Percentiles rank a stretch among this genome's conserved stretches.
These are phyloP conservation scores for Tauraco hartlaubi DNA, from an alignment of 2,797 vertebrate species.

Conservation along the genomic window DNA sequence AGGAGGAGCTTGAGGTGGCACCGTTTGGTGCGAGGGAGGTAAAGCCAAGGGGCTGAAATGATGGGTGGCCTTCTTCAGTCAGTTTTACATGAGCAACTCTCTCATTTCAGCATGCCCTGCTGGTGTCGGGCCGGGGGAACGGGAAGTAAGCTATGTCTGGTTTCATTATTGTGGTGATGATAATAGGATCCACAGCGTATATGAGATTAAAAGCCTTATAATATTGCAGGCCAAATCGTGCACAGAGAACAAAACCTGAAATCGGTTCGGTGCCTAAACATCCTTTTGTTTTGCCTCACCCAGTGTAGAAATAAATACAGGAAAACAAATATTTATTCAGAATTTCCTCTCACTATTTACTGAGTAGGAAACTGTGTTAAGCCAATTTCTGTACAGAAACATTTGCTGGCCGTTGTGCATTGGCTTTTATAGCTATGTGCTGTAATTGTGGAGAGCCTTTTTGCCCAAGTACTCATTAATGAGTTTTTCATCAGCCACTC, in stretches of 20 bases:
- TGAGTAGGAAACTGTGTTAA: not conserved
- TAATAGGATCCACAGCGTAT: not conserved
- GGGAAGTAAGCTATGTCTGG: conserved; percentile 76
- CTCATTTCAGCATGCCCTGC: conserved; percentile 46
- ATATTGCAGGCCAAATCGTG: not conserved
- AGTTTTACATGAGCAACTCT: conserved; percentile 50
- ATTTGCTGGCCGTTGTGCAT: not conserved
- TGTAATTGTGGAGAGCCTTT: conserved; percentile 9
- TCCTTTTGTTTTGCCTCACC: conserved; percentile 64
- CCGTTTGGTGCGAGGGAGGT: fast-evolving
- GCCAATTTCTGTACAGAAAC: not conserved
- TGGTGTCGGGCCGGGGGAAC: conserved; percentile 40
- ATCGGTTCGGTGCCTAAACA: conserved; percentile 51
- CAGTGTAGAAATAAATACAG: conserved; percentile 61
- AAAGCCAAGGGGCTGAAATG: not conserved
- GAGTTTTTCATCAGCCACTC: not conserved
- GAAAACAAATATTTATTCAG: conserved; percentile 66
- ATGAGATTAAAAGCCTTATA: not conserved
- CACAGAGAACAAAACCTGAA: conserved; percentile 25
- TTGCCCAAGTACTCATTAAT: not conserved
- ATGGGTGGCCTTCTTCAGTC: not conserved
- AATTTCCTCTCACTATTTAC: conserved; percentile 56
- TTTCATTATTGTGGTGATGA: conserved; percentile 75
- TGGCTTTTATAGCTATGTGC: not conserved
- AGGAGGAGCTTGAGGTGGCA: not conserved